Base-by-base conservation (phyloP, 2,888 invertebrate species). In the Drosophila nigricruria region DNA sequence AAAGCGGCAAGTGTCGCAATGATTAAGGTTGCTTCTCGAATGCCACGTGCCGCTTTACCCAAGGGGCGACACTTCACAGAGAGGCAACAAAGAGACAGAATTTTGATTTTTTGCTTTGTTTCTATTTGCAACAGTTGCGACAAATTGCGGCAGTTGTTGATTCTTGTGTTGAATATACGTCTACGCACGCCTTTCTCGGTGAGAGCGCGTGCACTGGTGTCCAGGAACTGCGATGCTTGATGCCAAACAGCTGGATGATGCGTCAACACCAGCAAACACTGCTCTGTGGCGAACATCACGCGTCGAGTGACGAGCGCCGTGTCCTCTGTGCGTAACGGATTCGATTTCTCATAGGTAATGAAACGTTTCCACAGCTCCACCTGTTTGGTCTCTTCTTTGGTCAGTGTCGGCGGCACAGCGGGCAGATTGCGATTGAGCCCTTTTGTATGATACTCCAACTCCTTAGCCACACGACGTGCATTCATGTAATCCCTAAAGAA, bases 161-260 rank as follows among this genome's bases (percentile, higher is more conserved):
- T 59, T 36, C 14, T 30, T 49, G 42, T 32, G 43, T 57, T 50
- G 45, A 61, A 61, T 49, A 61, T 49, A 79, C 70, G 73, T 73
- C 81, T 91, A 94, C 95, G 94, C 92, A 97, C 97, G 93, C 98
- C 99, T 93, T 98, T 99, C 92, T 99, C 99, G 54, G 97, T 96
- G 66, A 99, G 94, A 81, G 97, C 95, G 92, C 98, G 98, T 38
- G 98, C 97, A 75, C 98, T 98, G 91, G 98, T 96, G 92, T 99
- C 99, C 52, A 99, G 94, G 93, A 98, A 99, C 91, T 98, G 97
- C 0, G 99, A 98, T 0, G 99, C 99, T 93, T 99, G 99, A 92
- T 98, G 98, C 99, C 99, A 99, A 68, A 99, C 97, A 79, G 99
- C 99, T 0, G 99, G 98, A 92, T 99, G 98, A 93, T 99, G 99